Evolutionary conservation across 1,140 invertebrate species (phyloP), one percentile per base, ranked within the genome.

Genomic region (Diachasma alloeum): DNA sequence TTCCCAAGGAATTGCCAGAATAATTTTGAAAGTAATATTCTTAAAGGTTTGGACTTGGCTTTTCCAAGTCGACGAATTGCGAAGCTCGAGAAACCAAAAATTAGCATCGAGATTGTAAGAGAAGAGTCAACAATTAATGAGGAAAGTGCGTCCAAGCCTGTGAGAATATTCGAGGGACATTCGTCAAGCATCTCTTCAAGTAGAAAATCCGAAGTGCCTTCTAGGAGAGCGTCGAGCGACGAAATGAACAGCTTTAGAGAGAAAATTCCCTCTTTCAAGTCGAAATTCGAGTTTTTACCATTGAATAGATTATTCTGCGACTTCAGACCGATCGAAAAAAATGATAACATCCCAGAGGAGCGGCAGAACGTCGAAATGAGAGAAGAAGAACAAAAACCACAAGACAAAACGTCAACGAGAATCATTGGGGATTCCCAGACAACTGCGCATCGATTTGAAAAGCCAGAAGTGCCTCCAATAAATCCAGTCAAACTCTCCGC

Each of bases 41-140:
- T 76, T 8, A 63, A 76, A 36, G 56, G 75, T 19, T 56, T 76
- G 13, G 75, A 76, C 46, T 72, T 76, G 44, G 75, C 75, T 36
- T 76, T 66, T 66, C 69, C 75, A 17, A 46, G 4, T 48, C 36
- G 22, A 66, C 39, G 17, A 13, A 39, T 46, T 31, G 9, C 15
- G 11, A 37, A 37, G 17, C 39, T 59, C 3, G 22, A 37, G 31
- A 11, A 26, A 53, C 44, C 22, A 11, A 68, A 68, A 68, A 68
- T 42, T n/a, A 26, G 19, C 26, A 17, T 68, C 15, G 36, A 68
- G 13, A 72, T 46, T 56, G 26, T 42, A 69, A 63, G 17, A 63
- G 67, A 53, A 37, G 69, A 39, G 22, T 53, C 31, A 42, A 39
- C 11, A 78, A 42, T 15, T 53, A 68, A 59, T 68, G 36, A 26